These are phyloP conservation scores for Drosophila fuyamai DNA, from an alignment of 1,140 invertebrate genomes.

Conservation along the genomic window DNA sequence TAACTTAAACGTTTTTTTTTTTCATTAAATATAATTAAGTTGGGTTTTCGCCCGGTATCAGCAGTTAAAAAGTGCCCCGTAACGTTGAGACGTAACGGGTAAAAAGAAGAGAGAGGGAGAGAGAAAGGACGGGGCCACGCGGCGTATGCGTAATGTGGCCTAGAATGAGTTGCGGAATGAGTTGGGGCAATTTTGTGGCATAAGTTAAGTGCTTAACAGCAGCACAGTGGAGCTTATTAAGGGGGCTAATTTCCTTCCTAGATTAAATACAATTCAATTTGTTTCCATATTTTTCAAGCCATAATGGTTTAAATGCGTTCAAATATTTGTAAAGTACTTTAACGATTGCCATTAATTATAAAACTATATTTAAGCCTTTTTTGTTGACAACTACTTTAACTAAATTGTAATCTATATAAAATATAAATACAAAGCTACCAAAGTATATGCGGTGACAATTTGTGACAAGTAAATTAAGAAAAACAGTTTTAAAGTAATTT, in stretches of 20 bases:
- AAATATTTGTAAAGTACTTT: no score
- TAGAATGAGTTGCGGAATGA: slow-evolving; percentile 32
- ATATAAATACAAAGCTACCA: no score
- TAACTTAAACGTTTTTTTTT: slow-evolving; percentile 7
- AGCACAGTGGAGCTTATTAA: not conserved
- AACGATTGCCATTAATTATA: no score
- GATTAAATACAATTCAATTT: not conserved
- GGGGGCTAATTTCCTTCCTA: not conserved
- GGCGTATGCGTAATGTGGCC: slow-evolving; percentile 40
- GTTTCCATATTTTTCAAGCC: no score
- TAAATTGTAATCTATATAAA: no score
- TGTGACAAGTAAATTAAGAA: no score
- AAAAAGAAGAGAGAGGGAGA: not conserved
- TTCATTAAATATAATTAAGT: slow-evolving; percentile 56
- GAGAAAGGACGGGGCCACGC: slow-evolving; percentile 11
- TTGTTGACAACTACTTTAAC: no score
- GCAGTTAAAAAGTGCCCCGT: slow-evolving; percentile 45
- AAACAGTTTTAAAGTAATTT: no score
- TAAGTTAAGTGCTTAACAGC: slow-evolving; percentile 10
- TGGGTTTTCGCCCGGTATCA: slow-evolving; percentile 27
- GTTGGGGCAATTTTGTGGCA: slow-evolving; percentile 20
- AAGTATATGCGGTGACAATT: no score
- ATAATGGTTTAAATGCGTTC: no score
- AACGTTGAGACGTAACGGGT: not conserved
- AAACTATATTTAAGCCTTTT: no score